Percentiles rank a stretch among this genome's conserved stretches.
phyloP scores from a whole-genome alignment of 2,888 invertebrate species.

The Diarsia mendica region DNA sequence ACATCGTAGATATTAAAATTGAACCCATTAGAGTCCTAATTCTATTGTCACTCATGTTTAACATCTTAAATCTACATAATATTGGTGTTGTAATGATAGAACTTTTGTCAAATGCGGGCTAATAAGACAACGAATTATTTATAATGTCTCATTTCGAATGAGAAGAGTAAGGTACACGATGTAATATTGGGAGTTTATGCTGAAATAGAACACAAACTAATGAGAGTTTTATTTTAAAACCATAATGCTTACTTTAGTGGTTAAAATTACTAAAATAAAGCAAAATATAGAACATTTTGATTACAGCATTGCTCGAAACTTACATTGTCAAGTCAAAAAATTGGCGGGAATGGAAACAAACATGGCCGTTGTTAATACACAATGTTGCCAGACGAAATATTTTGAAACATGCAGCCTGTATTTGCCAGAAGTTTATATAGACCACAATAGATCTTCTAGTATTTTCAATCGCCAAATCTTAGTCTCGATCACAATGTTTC shows the following conservation, averaged over 20 bases:
- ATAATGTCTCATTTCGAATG: conserved; percentile 65
- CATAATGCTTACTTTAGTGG: background rate
- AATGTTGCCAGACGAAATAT: conserved; percentile 47
- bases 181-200: conserved; percentile 63
- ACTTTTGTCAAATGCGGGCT: conserved; percentile 90
- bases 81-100: conserved; percentile 70
- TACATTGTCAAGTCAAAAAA: conserved; percentile 6
- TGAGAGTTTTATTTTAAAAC: background rate
- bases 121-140: conserved; percentile 86
- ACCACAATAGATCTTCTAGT: conserved; percentile 54
- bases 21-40: conserved; percentile 62
- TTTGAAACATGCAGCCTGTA: conserved; percentile 79
- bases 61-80: conserved; percentile 64
- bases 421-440: conserved; percentile 85
- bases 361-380: conserved; percentile 10
- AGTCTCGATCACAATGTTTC: conserved; percentile 68
- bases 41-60: conserved; percentile 65
- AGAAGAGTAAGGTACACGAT: conserved; percentile 64
- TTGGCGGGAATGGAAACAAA: conserved; percentile 39
- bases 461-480: conserved; percentile 71
- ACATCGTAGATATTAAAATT: conserved; percentile 68
- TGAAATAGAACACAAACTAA: conserved; percentile 4
- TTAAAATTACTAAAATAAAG: background rate
- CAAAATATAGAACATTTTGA: conserved; percentile 1
- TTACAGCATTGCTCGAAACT: conserved; percentile 5